Percentiles rank a stretch among this genome's conserved stretches.
These are phyloP conservation scores for Ellobium chinense DNA, from an alignment of 2,888 invertebrate species.

Conservation along the genomic window DNA sequence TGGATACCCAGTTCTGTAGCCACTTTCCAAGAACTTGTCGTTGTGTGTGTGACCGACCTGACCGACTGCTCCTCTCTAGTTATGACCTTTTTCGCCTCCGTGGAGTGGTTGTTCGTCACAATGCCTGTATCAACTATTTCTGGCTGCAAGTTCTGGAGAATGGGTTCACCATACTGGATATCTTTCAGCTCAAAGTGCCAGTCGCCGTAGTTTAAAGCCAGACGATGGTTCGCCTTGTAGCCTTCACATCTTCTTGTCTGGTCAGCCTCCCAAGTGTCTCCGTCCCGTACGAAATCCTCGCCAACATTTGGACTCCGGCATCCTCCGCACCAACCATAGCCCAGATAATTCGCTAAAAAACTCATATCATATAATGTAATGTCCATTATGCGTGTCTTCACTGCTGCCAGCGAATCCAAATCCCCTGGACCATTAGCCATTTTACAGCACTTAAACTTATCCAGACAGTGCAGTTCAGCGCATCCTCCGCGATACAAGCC, in stretches of 20 bases:
- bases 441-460: not conserved
- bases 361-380: not conserved
- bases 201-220: not conserved
- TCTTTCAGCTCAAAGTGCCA: not conserved
- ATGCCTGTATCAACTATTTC: too few relatives aligned
- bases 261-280: not conserved
- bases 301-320: not conserved
- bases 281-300: not conserved
- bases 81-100: not conserved
- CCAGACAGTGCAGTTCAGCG: not conserved
- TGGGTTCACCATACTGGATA: not conserved
- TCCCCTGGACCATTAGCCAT: not conserved
- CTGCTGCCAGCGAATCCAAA: not conserved
- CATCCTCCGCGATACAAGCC: not conserved
- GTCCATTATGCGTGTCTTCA: not conserved
- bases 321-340: not conserved
- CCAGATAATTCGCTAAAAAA: not conserved
- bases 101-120: not conserved
- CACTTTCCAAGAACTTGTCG: not conserved
- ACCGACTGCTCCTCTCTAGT: not conserved
- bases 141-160: not conserved
- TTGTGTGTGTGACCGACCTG: not conserved
- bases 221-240: not conserved
- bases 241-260: not conserved
- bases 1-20: not conserved